These are phyloP conservation scores for Stegana nigrithorax DNA, from an alignment of 2,888 invertebrate species.

Conservation along the genomic window DNA sequence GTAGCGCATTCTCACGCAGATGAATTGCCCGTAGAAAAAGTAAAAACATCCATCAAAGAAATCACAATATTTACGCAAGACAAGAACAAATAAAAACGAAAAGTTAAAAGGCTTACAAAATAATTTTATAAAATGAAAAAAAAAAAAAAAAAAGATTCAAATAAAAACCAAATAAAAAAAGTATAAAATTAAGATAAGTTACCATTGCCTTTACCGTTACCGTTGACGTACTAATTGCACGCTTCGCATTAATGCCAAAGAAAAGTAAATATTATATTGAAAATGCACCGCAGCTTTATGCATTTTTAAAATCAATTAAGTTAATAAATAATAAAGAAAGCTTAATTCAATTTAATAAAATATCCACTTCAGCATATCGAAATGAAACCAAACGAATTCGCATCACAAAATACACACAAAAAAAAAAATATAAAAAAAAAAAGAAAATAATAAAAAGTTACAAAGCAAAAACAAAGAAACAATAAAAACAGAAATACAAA, in stretches of 20 bases:
- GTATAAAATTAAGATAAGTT: too few species aligned
- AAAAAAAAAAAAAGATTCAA: background rate
- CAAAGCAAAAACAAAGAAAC: constrained; percentile 26
- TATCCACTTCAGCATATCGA: constrained; percentile 11
- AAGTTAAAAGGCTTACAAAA: too few species aligned
- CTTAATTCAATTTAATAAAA: constrained; percentile 60
- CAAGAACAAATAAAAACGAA: too few species aligned
- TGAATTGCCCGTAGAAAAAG: too few species aligned
- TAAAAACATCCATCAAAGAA: too few species aligned
- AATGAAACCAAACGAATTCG: constrained; percentile 34
- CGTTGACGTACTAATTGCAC: constrained; percentile 40
- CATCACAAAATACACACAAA: background rate
- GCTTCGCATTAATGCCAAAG: constrained; percentile 33
- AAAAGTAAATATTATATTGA: constrained; percentile 40
- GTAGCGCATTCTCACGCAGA: too few species aligned
- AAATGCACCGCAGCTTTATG: constrained; percentile 46
- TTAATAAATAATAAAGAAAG: constrained; percentile 57
- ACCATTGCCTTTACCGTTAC: too few species aligned
- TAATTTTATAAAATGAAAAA: too few species aligned
- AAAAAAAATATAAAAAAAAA: constrained; percentile 22
- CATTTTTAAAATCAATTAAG: constrained; percentile 68
- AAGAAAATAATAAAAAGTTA: constrained; percentile 21
- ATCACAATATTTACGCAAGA: too few species aligned
- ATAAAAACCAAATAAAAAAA: background rate
- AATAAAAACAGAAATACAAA: constrained; percentile 2